Evolutionary conservation across 2,797 vertebrate genomes (phyloP).

Genomic region (Gymnothorax reevesii): DNA sequence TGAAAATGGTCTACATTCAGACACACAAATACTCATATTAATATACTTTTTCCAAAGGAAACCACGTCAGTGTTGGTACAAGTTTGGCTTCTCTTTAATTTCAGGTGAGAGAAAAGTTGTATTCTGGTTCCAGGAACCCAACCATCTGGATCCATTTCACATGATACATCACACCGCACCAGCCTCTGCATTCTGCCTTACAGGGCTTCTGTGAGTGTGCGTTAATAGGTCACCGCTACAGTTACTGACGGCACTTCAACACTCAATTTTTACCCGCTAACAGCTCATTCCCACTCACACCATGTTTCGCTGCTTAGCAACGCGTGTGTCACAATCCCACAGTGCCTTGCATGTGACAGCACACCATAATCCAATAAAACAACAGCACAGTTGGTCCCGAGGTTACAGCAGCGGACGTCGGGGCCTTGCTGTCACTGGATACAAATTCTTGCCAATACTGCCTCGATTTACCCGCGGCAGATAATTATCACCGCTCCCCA

Average conservation of each 20-base stretch:
- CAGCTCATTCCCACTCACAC: slow-evolving; percentile 70
- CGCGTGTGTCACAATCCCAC: slow-evolving; percentile 80
- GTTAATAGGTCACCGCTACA: slow-evolving; percentile 82
- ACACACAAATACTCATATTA: background rate
- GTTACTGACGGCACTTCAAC: slow-evolving; percentile 79
- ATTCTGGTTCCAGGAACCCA: background rate
- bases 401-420: slow-evolving; percentile 4
- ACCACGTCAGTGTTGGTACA: background rate
- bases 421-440: background rate
- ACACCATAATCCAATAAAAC: background rate
- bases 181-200: slow-evolving; percentile 29
- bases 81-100: background rate
- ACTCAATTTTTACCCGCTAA: slow-evolving; percentile 79
- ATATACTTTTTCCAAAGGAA: background rate
- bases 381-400: background rate
- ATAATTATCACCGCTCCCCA: slow-evolving; percentile 15
- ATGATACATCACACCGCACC: background rate
- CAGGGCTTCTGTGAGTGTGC: slow-evolving; percentile 52
- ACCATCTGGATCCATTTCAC: background rate
- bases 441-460: slow-evolving; percentile 26
- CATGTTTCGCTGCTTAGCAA: slow-evolving; percentile 85
- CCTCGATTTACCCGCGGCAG: slow-evolving; percentile 29
- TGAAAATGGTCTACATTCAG: no score
- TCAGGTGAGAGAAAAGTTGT: background rate
- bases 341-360: slow-evolving; percentile 54